phyloP scores from a whole-genome alignment of 2,888 invertebrate species.

The Chloromyia formosa region DNA sequence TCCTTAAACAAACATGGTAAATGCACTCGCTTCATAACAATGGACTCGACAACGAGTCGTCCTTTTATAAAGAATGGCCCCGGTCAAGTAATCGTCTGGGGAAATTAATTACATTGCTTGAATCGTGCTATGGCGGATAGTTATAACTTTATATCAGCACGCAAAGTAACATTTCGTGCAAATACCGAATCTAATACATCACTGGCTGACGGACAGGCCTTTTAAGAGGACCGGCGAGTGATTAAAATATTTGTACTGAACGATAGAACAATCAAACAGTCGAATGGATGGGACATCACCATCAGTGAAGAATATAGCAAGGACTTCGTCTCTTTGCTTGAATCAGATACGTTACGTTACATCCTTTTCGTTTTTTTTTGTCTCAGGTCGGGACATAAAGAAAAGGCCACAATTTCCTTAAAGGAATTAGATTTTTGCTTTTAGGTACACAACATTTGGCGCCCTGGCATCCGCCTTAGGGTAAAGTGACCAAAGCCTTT shows the following conservation, averaged over 20 bases:
- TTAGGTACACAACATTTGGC: not conserved
- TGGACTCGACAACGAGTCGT: not conserved
- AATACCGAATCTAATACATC: slow-evolving; percentile 43
- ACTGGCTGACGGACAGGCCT: slow-evolving; percentile 45
- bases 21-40: slow-evolving; percentile 23
- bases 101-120: slow-evolving; percentile 31
- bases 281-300: slow-evolving; percentile 6
- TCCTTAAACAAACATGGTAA: slow-evolving; percentile 29
- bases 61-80: not conserved
- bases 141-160: slow-evolving; percentile 37
- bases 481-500: slow-evolving; percentile 17
- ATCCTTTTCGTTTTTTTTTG: not conserved
- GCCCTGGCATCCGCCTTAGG: not conserved
- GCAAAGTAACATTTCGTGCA: slow-evolving; percentile 33
- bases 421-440: slow-evolving; percentile 41
- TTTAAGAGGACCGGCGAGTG: slow-evolving; percentile 44
- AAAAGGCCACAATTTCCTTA: slow-evolving; percentile 34
- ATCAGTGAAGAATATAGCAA: not conserved
- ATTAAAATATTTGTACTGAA: slow-evolving; percentile 43
- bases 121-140: not conserved
- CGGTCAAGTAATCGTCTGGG: slow-evolving; percentile 18
- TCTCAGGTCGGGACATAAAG: not conserved
- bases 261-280: slow-evolving; percentile 18
- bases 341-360: not conserved
- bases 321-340: slow-evolving; percentile 5